Percentiles rank a stretch among this genome's conserved stretches.
Conservation (phyloP, 2,888 invertebrate species). For the Acanthosepion lycidas region DNA sequence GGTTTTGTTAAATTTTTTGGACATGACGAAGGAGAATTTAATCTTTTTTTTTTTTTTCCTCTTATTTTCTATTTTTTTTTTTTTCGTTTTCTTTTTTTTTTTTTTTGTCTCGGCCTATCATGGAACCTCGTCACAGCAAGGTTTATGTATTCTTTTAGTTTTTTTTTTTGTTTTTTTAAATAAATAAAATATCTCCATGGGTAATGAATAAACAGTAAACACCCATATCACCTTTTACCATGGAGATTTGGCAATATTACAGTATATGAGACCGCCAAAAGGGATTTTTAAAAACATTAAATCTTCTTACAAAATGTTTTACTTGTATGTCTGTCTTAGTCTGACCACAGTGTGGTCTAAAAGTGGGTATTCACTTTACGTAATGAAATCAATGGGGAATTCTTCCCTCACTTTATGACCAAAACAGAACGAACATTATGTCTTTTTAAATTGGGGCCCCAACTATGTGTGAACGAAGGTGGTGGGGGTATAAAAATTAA, state of each 20-base stretch:
- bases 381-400: background rate
- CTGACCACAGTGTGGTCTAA: background rate
- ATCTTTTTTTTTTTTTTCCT: background rate
- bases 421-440: constrained; percentile 33
- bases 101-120: background rate
- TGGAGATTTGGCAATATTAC: too few species aligned
- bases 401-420: background rate
- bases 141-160: background rate
- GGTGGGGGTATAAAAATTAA: background rate
- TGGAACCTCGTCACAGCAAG: background rate
- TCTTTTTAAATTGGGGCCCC: background rate
- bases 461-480: background rate
- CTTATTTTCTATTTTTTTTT: background rate
- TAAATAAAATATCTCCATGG: background rate
- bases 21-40: background rate
- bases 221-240: background rate
- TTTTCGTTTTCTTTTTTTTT: too few species aligned
- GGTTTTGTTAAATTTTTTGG: background rate
- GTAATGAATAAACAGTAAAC: background rate
- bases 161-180: background rate
- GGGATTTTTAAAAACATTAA: too few species aligned
- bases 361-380: background rate
- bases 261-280: background rate
- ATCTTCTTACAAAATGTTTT: too few species aligned
- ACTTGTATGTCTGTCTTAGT: too few species aligned